These are phyloP conservation scores for Troides helena DNA, from an alignment of 2,888 invertebrate species.

Conservation along the genomic window DNA sequence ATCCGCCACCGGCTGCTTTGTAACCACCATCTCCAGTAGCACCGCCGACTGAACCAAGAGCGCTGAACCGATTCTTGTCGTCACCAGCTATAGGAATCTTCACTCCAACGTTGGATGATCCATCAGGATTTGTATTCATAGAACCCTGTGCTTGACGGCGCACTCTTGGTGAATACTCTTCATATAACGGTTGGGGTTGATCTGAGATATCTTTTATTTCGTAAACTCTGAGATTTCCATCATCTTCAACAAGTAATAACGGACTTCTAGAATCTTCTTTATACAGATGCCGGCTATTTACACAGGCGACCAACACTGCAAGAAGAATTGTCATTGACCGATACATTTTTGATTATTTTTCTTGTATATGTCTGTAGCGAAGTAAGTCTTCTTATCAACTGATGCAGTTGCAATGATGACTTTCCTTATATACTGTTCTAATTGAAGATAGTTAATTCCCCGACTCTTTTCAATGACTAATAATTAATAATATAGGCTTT, in stretches of 20 bases:
- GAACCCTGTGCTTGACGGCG: slow-evolving; percentile 37
- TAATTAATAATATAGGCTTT: not conserved
- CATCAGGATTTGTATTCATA: slow-evolving; percentile 39
- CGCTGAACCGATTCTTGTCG: slow-evolving; percentile 38
- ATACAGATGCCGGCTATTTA: slow-evolving; percentile 2
- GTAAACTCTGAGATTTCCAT: not conserved
- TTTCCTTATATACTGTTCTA: not conserved
- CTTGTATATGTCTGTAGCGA: not conserved
- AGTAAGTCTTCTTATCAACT: not conserved
- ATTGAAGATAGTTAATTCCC: not conserved
- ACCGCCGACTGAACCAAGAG: slow-evolving; percentile 35
- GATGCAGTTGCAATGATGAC: not conserved
- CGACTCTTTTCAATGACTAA: not conserved
- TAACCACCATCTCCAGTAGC: slow-evolving; percentile 36
- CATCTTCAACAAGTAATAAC: slow-evolving; percentile 13
- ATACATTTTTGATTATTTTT: slow-evolving; percentile 1
- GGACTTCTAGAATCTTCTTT: not conserved
- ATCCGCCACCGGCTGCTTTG: slow-evolving; percentile 40
- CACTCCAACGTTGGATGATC: slow-evolving; percentile 36
- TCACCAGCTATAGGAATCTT: slow-evolving; percentile 38
- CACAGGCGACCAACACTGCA: slow-evolving; percentile 1
- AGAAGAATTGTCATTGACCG: slow-evolving; percentile 2
- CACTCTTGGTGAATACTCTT: slow-evolving; percentile 5
- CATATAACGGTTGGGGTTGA: not conserved
- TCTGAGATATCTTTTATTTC: slow-evolving; percentile 6